Base-by-base conservation (phyloP, 2,888 invertebrate species). In the Cephonodes hylas region DNA sequence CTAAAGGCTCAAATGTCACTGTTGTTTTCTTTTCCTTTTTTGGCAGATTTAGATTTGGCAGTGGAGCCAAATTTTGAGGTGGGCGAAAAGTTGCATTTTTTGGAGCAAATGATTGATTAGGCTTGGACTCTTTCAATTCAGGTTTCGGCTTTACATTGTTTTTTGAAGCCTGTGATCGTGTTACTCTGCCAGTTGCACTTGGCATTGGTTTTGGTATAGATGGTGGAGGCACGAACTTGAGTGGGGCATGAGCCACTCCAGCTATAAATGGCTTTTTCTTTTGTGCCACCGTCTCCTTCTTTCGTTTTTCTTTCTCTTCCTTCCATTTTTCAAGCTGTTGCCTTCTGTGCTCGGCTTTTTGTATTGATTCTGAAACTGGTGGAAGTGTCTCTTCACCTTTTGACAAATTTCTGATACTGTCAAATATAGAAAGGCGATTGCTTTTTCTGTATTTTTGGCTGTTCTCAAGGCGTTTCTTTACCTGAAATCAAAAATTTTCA, bases 31-130 rank as follows among this genome's bases (percentile, higher is more conserved):
- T 80, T 31, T 68, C 65, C 38, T 68, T 66, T 63, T 64, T 73
- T 38, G 68, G 64, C 25, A 78, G 70, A 1, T 65, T 74, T 42
- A 87, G 62, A 20, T 62, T 76, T 3, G 83, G 83, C 61, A 79
- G 70, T 63, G 79, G 84, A 0, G 64, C 67, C 6, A 80, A 45
- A 8, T 77, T 78, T 66, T 75, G 63, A 0, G 94, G 94, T 3
- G 93, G 85, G 70, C 84, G 88, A 71, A 95, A 94, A 10, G 79
- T 67, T 15, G 94, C 91, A 83, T 93, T 89, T 61, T 76, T 76
- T 0, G 94, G 94, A 8, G 94, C 94, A 83, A 94, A 93, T 0
- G 93, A 93, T 38, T 77, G 67, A 46, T 60, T 46, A 20, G 59
- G 20, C 27, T 67, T 65, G 3, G 38, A 38, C 3, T 64, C 64